phyloP scores from a whole-genome alignment of 2,797 vertebrate species.

The Erethizon dorsatum region DNA sequence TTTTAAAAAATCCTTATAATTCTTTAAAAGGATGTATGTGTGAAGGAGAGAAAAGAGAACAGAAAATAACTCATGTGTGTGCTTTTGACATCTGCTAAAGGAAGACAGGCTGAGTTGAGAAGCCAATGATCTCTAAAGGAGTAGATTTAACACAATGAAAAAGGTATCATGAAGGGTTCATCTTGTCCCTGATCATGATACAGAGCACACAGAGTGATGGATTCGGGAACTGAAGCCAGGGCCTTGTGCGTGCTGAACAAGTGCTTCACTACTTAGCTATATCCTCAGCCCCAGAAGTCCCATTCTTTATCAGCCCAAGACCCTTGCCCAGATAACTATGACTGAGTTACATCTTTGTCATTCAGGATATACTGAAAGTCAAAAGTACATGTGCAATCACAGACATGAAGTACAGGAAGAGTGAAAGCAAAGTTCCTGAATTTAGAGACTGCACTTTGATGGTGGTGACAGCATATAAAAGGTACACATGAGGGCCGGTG shows the following conservation, averaged over 20 bases:
- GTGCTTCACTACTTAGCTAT: neutral
- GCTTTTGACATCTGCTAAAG: constrained; percentile 18
- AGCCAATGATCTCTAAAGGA: constrained; percentile 11
- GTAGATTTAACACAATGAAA: constrained; percentile 21
- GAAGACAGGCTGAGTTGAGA: constrained; percentile 10
- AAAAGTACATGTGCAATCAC: neutral
- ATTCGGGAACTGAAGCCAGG: neutral
- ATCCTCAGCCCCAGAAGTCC: neutral
- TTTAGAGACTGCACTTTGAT: neutral
- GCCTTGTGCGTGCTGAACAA: neutral
- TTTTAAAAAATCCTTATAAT: neutral
- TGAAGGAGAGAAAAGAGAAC: constrained; percentile 29
- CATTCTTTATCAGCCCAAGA: neutral
- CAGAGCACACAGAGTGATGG: neutral
- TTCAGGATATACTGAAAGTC: neutral
- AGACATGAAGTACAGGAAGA: neutral
- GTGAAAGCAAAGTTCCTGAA: constrained; percentile 24
- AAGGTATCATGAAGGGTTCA: neutral
- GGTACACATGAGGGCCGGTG: neutral
- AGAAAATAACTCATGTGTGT: constrained; percentile 48
- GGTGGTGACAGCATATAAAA: constrained; percentile 3
- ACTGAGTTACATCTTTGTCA: constrained; percentile 22
- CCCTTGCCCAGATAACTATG: neutral
- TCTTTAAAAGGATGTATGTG: neutral
- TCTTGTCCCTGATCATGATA: neutral